Conservation (phyloP, 2,888 invertebrate species). For the Dicycla oo region DNA sequence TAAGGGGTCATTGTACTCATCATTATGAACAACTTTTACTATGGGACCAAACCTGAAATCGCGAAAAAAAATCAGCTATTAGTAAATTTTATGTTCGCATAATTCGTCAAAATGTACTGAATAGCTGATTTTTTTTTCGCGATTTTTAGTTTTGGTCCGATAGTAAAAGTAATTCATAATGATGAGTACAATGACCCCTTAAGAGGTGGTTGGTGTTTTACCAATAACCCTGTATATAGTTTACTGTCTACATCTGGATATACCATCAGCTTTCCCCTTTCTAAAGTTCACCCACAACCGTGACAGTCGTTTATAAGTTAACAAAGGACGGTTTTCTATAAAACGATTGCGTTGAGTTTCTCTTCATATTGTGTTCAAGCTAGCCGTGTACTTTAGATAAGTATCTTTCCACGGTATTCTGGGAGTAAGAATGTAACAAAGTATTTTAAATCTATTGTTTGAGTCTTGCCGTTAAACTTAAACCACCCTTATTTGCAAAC, state of each 20-base stretch:
- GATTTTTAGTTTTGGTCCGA: no score
- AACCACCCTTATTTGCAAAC: background rate
- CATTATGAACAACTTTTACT: no score
- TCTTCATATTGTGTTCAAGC: constrained; percentile 52
- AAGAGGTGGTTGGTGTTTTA: no score
- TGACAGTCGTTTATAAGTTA: constrained; percentile 41
- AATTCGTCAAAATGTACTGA: no score
- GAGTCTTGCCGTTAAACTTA: background rate
- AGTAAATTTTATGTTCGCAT: no score
- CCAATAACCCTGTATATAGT: background rate
- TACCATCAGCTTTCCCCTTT: constrained; percentile 52
- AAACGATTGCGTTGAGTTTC: constrained; percentile 49
- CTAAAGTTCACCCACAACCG: constrained; percentile 49
- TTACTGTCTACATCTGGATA: constrained; percentile 23
- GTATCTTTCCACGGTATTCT: constrained; percentile 31
- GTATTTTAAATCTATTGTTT: constrained; percentile 3
- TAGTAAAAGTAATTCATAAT: no score
- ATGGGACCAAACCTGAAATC: no score
- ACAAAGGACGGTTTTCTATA: constrained; percentile 60
- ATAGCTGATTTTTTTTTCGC: no score
- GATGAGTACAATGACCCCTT: no score
- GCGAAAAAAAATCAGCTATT: no score
- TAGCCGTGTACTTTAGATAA: constrained; percentile 38
- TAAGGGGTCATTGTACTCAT: no score
- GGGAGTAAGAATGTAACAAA: constrained; percentile 15